Evolutionary conservation across 2,113 vertebrate species (phyloP), one percentile per base, ranked within the genome.

Genomic region (Conger conger): DNA sequence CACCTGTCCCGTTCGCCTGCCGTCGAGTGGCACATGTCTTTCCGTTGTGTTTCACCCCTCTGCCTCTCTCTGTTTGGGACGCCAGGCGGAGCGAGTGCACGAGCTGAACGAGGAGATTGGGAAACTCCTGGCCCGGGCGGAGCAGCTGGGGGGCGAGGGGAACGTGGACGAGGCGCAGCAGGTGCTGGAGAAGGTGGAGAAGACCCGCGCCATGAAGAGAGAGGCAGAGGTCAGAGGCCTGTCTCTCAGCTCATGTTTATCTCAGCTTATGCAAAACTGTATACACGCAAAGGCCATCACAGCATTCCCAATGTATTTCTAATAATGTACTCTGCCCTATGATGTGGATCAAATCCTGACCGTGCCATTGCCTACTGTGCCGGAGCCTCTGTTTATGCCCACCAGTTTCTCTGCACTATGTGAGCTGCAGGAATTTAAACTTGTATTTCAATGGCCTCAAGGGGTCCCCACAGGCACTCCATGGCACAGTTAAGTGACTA

Each of bases 61-160:
- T 30, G 0, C 80, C 0, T 68, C 0, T 76, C 11, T 78, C 80
- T 36, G 13, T 11, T 80, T 1, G 20, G 23, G 2, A 87, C 79
- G 81, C 79, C 88, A 99, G 98, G 98, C 98, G 87, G 98, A 99
- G 92, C 95, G 97, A 87, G 98, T 99, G 87, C 98, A 99, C 60
- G 98, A 99, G 90, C 93, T 99, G 88, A 99, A 99, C 86, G 98
- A 99, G 94, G 98, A 99, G 93, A 99, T 99, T n/a, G 98, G 98
- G 40, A 99, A 99, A 91, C 94, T 99, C 84, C 92, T 99, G 91
- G 98, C 98, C 11, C 96, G 97, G 84, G 98, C 98, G 6, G 98
- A 99, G 90, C 98, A 98, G 87, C 95, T 99, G 0, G 98, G 98
- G 54, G 96, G 97, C 11, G 98, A 99, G 92, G 98, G 98, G 3